These are phyloP conservation scores for Epinephelus moara DNA, from an alignment of 2,113 vertebrate genomes.

Conservation along the genomic window DNA sequence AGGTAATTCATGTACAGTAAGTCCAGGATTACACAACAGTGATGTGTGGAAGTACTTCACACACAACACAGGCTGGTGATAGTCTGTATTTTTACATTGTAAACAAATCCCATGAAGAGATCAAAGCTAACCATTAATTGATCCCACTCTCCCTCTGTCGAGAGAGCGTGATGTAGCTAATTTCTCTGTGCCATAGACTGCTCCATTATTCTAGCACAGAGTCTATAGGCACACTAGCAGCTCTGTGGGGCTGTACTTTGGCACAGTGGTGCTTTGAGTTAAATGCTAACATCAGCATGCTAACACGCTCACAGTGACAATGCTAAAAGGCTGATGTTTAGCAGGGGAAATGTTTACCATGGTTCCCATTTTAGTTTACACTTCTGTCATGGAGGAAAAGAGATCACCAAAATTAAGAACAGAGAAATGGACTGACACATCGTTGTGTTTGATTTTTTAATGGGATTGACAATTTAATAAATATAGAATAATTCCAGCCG, in stretches of 20 bases:
- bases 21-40: constrained; percentile 20
- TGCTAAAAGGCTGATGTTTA: neutral
- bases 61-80: neutral
- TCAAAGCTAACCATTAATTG: neutral
- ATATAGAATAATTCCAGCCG: neutral
- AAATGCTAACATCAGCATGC: neutral
- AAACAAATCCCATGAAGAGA: neutral
- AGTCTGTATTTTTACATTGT: neutral
- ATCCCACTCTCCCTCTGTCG: neutral
- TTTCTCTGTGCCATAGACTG: neutral
- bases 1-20: neutral
- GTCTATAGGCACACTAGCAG: neutral
- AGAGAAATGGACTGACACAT: neutral
- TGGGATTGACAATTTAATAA: too few relatives aligned
- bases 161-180: neutral
- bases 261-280: neutral
- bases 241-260: neutral
- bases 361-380: neutral
- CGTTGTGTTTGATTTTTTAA: neutral
- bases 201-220: neutral
- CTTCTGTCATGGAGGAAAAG: neutral
- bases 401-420: neutral
- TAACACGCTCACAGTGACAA: neutral
- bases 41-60: neutral
- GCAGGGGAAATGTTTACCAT: neutral